These are phyloP conservation scores for Temnothorax rugatulus DNA, from an alignment of 2,888 invertebrate genomes.

Conservation along the genomic window DNA sequence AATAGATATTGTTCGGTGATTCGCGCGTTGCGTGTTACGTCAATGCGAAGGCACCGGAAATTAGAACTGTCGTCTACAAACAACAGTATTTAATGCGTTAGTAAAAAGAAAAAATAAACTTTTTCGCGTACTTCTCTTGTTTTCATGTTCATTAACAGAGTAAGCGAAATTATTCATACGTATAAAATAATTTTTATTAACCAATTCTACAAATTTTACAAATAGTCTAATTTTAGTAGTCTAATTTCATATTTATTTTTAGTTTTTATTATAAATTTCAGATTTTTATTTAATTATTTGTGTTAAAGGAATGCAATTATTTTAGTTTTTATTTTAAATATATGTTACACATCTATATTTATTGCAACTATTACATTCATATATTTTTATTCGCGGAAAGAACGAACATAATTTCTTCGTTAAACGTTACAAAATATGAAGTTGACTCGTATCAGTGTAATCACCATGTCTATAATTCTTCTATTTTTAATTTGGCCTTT, in stretches of 20 bases:
- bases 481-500: slow-evolving; percentile 19
- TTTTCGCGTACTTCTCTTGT: background rate
- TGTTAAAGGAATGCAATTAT: background rate
- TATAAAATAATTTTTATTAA: background rate
- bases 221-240: background rate
- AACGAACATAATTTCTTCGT: background rate
- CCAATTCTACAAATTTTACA: background rate
- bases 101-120: background rate
- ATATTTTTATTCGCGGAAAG: background rate
- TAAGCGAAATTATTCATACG: background rate
- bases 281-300: slow-evolving; percentile 4
- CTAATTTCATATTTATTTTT: background rate
- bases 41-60: slow-evolving; percentile 23
- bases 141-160: background rate
- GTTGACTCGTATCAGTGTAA: background rate
- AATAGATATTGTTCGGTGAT: slow-evolving; percentile 60
- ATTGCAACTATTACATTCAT: background rate
- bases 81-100: background rate
- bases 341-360: background rate
- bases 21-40: slow-evolving; percentile 25
- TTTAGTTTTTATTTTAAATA: background rate
- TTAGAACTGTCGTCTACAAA: background rate
- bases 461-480: background rate
- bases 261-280: background rate
- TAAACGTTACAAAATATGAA: background rate